phyloP scores from a whole-genome alignment of 2,888 invertebrate genomes.

The Synanthedon tipuliformis region DNA sequence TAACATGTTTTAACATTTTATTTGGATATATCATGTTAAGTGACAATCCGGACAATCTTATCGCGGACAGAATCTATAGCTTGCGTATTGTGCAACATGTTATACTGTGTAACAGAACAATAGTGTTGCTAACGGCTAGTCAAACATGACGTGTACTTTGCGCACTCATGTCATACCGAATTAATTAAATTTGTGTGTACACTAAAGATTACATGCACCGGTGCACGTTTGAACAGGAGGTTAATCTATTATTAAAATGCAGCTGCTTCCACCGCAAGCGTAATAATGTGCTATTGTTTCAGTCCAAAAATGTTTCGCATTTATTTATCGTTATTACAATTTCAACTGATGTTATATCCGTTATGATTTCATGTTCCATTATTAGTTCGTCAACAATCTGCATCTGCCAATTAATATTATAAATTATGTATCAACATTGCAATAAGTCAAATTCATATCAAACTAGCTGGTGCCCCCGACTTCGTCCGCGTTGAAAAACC shows the following conservation, averaged over 20 bases:
- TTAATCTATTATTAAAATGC: constrained; percentile 55
- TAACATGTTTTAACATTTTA: too few relatives aligned
- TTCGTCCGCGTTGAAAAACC: too few relatives aligned
- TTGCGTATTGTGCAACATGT: too few relatives aligned
- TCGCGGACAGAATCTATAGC: too few relatives aligned
- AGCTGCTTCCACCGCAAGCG: constrained; percentile 26
- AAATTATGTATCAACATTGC: too few relatives aligned
- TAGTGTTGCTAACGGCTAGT: constrained; percentile 1
- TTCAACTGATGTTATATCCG: neutral
- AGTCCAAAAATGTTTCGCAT: neutral
- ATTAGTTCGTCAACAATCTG: neutral
- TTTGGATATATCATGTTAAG: too few relatives aligned
- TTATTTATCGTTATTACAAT: neutral
- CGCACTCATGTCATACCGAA: constrained; percentile 30
- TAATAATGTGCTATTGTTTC: neutral
- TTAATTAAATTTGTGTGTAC: constrained; percentile 56
- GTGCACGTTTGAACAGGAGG: constrained; percentile 31
- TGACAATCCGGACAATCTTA: too few relatives aligned
- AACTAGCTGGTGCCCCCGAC: too few relatives aligned
- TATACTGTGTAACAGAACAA: too few relatives aligned
- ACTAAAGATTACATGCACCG: constrained; percentile 42
- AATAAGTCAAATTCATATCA: too few relatives aligned
- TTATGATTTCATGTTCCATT: neutral
- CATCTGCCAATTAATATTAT: too few relatives aligned
- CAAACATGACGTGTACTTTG: constrained; percentile 18